Evolutionary conservation across 1,140 invertebrate genomes (phyloP).

Genomic region (Pinna nobilis): DNA sequence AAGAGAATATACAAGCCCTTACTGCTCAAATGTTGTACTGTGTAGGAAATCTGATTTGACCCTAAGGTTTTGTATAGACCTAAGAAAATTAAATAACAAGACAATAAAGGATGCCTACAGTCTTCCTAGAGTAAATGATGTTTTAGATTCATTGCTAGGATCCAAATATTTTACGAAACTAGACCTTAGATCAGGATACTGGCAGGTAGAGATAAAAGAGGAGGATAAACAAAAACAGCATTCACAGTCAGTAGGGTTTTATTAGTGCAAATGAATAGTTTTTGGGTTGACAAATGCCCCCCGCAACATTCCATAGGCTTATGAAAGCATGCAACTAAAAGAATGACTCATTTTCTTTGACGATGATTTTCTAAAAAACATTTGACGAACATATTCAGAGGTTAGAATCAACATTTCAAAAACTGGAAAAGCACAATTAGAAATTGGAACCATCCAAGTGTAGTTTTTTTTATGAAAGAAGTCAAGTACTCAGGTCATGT

Average conservation of each 20-base stretch:
- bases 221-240: constrained; percentile 18
- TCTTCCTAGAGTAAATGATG: constrained; percentile 9
- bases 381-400: constrained; percentile 46
- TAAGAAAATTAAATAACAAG: constrained; percentile 10
- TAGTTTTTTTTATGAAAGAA: constrained; percentile 28
- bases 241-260: constrained; percentile 18
- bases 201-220: constrained; percentile 27
- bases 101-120: constrained; percentile 17
- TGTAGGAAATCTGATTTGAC: constrained; percentile 74
- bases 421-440: constrained; percentile 42
- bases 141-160: not conserved
- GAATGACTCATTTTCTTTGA: constrained; percentile 57
- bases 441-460: constrained; percentile 47
- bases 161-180: constrained; percentile 21
- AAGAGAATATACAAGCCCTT: constrained; percentile 66
- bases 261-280: constrained; percentile 22
- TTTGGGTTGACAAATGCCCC: constrained; percentile 33
- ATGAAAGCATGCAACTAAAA: constrained; percentile 17
- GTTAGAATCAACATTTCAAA: constrained; percentile 53
- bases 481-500: constrained; percentile 51
- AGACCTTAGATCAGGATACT: constrained; percentile 8
- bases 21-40: constrained; percentile 75
- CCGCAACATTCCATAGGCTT: constrained; percentile 21
- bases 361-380: constrained; percentile 52
- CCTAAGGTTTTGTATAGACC: constrained; percentile 56